Evolutionary conservation across 2,888 invertebrate species (phyloP).

Genomic region (Trachelus stipa): DNA sequence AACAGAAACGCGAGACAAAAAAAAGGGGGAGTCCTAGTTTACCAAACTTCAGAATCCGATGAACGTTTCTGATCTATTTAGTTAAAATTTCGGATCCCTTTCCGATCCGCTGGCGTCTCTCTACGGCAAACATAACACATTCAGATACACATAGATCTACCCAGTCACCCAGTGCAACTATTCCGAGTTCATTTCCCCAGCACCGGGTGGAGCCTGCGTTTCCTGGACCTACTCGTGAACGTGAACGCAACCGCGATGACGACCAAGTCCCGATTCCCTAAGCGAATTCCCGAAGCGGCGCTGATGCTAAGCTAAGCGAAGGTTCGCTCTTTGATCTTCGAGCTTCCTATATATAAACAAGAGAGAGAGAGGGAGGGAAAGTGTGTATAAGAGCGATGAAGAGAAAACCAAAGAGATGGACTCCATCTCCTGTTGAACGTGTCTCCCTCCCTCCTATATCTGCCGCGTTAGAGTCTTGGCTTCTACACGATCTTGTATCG

Average conservation of each 20-base stretch:
- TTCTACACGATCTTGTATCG: too few species aligned
- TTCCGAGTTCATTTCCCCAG: neutral
- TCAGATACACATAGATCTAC: neutral
- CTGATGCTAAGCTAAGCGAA: slow-evolving; percentile 59
- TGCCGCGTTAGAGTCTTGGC: too few species aligned
- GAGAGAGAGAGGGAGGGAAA: slow-evolving; percentile 13
- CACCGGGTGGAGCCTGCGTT: neutral
- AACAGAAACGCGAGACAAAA: slow-evolving; percentile 19
- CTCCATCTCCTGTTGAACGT: slow-evolving; percentile 33
- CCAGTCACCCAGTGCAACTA: neutral
- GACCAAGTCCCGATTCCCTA: neutral
- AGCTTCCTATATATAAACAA: slow-evolving; percentile 63
- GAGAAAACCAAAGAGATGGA: slow-evolving; percentile 20
- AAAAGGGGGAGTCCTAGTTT: neutral
- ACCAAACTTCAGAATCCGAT: neutral
- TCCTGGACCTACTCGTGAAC: neutral
- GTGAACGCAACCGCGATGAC: neutral
- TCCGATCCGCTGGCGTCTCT: slow-evolving; percentile 4
- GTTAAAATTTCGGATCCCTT: neutral
- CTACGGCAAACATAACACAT: slow-evolving; percentile 15
- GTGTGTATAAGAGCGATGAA: slow-evolving; percentile 15
- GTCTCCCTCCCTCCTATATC: too few species aligned
- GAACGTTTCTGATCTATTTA: neutral
- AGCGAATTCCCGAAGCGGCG: slow-evolving; percentile 28
- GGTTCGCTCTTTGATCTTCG: slow-evolving; percentile 63